Evolutionary conservation across 1,140 invertebrate genomes (phyloP).

Genomic region (Achatina immaculata): DNA sequence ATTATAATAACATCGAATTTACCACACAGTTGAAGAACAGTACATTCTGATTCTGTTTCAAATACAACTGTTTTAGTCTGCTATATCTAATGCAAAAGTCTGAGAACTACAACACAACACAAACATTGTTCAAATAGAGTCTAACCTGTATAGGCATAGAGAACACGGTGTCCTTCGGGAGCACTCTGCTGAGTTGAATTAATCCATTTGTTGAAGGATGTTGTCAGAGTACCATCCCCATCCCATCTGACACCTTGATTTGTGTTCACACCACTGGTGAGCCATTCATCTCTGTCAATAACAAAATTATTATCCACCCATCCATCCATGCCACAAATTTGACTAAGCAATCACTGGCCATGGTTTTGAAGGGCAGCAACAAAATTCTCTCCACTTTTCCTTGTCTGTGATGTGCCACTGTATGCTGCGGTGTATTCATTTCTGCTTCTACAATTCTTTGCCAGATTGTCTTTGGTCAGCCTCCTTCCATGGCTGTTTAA

Average conservation of each 20-base stretch:
- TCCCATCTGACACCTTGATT: slow-evolving; percentile 6
- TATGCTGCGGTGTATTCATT: background rate
- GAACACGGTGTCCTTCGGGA: background rate
- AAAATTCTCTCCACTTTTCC: too few species aligned
- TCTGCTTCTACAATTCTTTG: too few species aligned
- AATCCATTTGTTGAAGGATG: slow-evolving; percentile 6
- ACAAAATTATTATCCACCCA: background rate
- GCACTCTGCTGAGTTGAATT: too few species aligned
- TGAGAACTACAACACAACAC: too few species aligned
- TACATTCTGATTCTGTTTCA: too few species aligned
- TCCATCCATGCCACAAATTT: background rate
- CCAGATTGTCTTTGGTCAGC: too few species aligned
- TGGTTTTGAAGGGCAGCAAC: background rate
- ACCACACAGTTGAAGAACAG: too few species aligned
- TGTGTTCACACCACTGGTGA: slow-evolving; percentile 14
- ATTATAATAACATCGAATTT: too few species aligned
- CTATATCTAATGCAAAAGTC: too few species aligned
- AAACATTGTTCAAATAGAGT: too few species aligned
- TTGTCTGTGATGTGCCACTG: background rate
- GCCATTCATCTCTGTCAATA: slow-evolving; percentile 6
- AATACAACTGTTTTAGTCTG: too few species aligned
- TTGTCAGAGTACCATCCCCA: slow-evolving; percentile 1
- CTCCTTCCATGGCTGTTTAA: too few species aligned
- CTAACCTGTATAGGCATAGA: slow-evolving; percentile 27
- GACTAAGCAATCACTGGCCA: background rate